These are phyloP conservation scores for Helicoverpa armigera DNA, from an alignment of 1,140 invertebrate genomes.

Conservation along the genomic window DNA sequence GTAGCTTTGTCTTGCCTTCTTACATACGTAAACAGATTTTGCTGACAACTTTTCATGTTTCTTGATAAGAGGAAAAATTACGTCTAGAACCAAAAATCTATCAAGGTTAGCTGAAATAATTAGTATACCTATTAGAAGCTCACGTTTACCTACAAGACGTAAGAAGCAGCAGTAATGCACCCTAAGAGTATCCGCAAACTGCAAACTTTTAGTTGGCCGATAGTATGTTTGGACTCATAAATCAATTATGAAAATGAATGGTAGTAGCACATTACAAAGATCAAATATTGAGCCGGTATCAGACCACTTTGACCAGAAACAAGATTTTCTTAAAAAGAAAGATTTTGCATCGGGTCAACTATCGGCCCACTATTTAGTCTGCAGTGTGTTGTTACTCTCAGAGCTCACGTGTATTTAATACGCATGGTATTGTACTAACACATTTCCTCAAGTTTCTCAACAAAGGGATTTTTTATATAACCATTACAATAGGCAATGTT, in stretches of 20 bases:
- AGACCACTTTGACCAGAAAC: no score
- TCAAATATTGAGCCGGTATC: no score
- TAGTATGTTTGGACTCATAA: no score
- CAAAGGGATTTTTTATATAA: constrained; percentile 27
- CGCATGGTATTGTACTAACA: constrained; percentile 31
- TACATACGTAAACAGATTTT: no score
- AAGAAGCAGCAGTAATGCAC: constrained; percentile 9
- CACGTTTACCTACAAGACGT: constrained; percentile 12
- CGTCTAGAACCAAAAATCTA: not conserved
- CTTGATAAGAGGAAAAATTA: not conserved
- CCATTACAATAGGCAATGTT: not conserved
- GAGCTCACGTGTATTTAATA: constrained; percentile 5
- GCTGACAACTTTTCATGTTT: not conserved
- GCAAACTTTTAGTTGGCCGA: no score
- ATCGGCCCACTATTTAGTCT: no score
- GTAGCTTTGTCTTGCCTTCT: no score
- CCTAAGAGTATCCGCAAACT: not conserved
- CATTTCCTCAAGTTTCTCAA: constrained; percentile 29
- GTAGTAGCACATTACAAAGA: no score
- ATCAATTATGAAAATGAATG: no score
- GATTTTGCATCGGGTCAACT: no score
- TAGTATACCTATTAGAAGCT: not conserved
- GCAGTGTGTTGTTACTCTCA: no score
- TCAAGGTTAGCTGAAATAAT: not conserved
- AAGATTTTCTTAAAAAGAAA: no score